Conservation (phyloP, 2,113 vertebrate genomes). For the Misgurnus anguillicaudatus region DNA sequence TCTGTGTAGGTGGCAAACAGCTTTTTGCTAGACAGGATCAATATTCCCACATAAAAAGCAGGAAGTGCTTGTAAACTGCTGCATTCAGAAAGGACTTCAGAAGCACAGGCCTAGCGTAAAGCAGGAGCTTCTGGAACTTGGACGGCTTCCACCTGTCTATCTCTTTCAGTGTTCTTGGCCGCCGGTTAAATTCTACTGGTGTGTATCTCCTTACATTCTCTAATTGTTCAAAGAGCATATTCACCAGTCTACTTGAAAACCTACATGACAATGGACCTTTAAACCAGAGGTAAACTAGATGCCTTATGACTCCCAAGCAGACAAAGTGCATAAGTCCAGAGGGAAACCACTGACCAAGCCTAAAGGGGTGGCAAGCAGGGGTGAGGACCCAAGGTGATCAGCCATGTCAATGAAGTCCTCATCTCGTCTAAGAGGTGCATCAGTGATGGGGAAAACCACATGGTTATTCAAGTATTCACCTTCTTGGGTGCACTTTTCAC, state of each 20-base stretch:
- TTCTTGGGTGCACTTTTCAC: background rate
- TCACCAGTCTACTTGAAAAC: constrained; percentile 10
- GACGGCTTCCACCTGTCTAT: constrained; percentile 15
- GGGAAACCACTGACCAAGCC: constrained; percentile 16
- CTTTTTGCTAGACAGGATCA: background rate
- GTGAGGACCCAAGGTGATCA: background rate
- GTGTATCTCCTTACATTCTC: background rate
- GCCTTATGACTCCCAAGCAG: constrained; percentile 24
- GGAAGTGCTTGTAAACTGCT: constrained; percentile 24
- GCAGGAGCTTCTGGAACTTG: constrained; percentile 16
- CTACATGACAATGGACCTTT: constrained; percentile 12
- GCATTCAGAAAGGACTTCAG: constrained; percentile 12
- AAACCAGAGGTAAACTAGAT: constrained; percentile 11
- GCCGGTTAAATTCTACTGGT: background rate
- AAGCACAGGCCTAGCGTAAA: constrained; percentile 25
- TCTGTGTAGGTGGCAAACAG: background rate
- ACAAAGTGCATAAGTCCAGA: constrained; percentile 37
- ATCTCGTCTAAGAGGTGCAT: background rate
- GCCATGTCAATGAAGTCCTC: background rate
- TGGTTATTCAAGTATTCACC: background rate
- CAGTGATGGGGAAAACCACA: background rate
- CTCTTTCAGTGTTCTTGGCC: constrained; percentile 16
- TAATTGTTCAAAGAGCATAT: background rate
- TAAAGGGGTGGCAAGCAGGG: constrained; percentile 15
- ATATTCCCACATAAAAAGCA: background rate